A percentile compares a stretch with the other conserved stretches of the same genome.
Conservation (phyloP, 1,140 invertebrate genomes). For the Drosophila micromelanica region DNA sequence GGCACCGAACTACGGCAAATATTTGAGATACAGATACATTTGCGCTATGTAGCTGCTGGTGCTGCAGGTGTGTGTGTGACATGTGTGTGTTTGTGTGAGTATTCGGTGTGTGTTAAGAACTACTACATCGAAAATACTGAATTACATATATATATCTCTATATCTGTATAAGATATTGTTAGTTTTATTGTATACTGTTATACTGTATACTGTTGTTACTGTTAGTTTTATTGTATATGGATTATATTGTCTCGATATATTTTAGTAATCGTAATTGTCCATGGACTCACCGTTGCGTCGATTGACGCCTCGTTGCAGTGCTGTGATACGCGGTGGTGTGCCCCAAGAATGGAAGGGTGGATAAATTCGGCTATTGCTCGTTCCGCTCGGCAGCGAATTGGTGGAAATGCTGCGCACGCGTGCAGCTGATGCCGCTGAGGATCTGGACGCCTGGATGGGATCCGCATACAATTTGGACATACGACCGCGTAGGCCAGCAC, state of each 20-base stretch:
- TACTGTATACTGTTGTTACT: too few relatives aligned
- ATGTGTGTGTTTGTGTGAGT: conserved; percentile 12
- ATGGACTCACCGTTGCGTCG: conserved; percentile 70
- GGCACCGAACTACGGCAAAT: conserved; percentile 48
- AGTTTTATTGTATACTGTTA: conserved; percentile 10
- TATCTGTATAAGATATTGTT: conserved; percentile 31
- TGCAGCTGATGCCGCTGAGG: conserved; percentile 12
- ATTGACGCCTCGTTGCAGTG: conserved; percentile 79
- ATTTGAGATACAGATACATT: conserved; percentile 36
- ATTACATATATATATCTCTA: conserved; percentile 18
- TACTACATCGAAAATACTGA: conserved; percentile 38
- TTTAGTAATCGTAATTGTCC: conserved; percentile 76
- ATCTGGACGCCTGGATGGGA: conserved; percentile 27
- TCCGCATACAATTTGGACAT: conserved; percentile 53
- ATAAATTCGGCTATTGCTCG: conserved; percentile 37
- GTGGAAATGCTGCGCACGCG: conserved; percentile 52
- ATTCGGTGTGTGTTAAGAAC: conserved; percentile 10
- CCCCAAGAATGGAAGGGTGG: conserved; percentile 76
- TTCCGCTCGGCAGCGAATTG: conserved; percentile 63
- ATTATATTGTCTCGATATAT: conserved; percentile 48
- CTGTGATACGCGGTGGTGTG: conserved; percentile 83
- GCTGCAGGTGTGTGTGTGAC: conserved; percentile 58
- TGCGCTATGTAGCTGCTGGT: conserved; percentile 47
- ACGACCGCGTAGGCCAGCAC: conserved; percentile 79
- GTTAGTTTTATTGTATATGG: conserved; percentile 38